Evolutionary conservation across 2,797 vertebrate species (phyloP).

Genomic region (Poeciliopsis gracilis): DNA sequence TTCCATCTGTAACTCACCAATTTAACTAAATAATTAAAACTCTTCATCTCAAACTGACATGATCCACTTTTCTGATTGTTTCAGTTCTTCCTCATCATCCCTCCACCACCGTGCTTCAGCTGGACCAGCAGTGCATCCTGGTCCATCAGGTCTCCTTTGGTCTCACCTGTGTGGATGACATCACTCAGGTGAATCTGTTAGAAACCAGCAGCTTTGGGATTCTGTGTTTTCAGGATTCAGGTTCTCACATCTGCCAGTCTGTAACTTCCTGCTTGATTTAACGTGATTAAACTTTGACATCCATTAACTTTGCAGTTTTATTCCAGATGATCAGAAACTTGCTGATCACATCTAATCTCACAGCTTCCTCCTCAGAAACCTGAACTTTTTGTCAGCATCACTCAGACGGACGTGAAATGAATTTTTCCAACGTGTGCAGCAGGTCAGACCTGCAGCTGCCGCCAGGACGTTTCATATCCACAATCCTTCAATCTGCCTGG

Average conservation of each 20-base stretch:
- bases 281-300: background rate
- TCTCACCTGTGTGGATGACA: background rate
- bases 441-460: background rate
- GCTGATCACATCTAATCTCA: background rate
- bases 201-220: no score
- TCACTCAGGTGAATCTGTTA: no score
- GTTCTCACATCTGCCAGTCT: background rate
- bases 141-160: background rate
- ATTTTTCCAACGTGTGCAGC: background rate
- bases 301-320: background rate
- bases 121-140: no score
- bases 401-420: background rate
- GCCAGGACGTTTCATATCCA: slow-evolving; percentile 18
- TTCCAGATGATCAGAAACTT: background rate
- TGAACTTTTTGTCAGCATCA: background rate
- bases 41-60: background rate
- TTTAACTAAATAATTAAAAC: no score
- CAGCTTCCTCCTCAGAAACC: no score
- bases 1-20: no score
- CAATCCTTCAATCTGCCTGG: slow-evolving; percentile 17
- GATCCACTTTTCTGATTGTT: background rate
- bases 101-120: background rate
- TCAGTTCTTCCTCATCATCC: background rate
- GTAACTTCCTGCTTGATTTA: background rate
- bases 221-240: no score